Conservation (phyloP, 2,888 invertebrate species). For the Epirrhoe alternata region DNA sequence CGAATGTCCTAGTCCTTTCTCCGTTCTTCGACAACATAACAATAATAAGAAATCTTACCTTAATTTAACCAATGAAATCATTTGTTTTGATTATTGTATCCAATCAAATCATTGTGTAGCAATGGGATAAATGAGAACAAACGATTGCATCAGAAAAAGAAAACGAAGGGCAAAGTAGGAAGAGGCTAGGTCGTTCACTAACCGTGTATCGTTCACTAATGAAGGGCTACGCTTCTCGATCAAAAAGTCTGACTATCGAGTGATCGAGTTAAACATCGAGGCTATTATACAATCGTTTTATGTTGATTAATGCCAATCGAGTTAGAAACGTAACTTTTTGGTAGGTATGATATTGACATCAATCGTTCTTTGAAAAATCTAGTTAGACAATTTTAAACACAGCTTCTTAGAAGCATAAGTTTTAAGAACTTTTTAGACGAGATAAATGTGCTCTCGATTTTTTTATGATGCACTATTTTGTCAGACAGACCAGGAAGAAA, state of each 20-base stretch:
- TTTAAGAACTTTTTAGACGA: too few species aligned
- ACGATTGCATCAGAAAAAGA: conserved; percentile 63
- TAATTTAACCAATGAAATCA: conserved; percentile 2
- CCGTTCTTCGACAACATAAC: not conserved
- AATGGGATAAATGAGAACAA: conserved; percentile 40
- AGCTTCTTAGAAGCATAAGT: too few species aligned
- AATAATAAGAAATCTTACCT: not conserved
- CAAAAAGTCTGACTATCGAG: not conserved
- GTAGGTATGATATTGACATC: too few species aligned
- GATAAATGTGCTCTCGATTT: too few species aligned
- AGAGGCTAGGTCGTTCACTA: conserved; percentile 22
- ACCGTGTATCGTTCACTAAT: not conserved
- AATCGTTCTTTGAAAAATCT: too few species aligned
- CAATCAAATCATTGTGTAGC: conserved; percentile 29
- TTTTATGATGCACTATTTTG: too few species aligned
- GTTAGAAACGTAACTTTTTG: not conserved
- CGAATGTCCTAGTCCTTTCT: not conserved
- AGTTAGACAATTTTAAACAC: too few species aligned
- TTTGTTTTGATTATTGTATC: conserved; percentile 31
- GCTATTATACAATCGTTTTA: too few species aligned
- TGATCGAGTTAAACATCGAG: too few species aligned
- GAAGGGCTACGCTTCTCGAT: not conserved
- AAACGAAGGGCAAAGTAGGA: conserved; percentile 28
- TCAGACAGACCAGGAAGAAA: too few species aligned
- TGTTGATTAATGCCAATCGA: not conserved